Percentiles rank a stretch among this genome's conserved stretches.
These are phyloP conservation scores for Orchestes rusci DNA, from an alignment of 2,888 invertebrate species.

Conservation along the genomic window DNA sequence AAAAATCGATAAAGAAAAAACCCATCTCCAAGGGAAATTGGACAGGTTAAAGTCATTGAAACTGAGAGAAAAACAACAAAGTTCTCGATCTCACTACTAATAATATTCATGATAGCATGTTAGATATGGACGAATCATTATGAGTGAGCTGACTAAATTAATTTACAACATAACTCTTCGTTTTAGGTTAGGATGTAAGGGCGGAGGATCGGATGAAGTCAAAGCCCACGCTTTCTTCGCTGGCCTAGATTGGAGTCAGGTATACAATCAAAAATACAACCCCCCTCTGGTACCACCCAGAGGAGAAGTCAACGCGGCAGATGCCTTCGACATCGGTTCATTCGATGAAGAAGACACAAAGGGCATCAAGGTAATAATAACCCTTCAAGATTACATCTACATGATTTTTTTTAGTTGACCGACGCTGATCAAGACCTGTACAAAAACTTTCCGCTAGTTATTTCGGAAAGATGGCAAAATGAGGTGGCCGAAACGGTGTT, in stretches of 20 bases:
- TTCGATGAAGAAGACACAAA: slow-evolving; percentile 99
- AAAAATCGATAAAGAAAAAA: too few species aligned
- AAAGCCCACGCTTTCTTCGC: slow-evolving; percentile 97
- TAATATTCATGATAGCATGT: too few species aligned
- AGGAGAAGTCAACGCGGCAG: slow-evolving; percentile 99
- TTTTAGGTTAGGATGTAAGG: slow-evolving; percentile 22
- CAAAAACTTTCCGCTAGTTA: slow-evolving; percentile 96
- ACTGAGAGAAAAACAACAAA: too few species aligned
- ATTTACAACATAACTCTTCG: too few species aligned
- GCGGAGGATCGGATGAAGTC: slow-evolving; percentile 77
- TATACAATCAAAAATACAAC: slow-evolving; percentile 96
- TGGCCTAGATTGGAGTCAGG: slow-evolving; percentile 99
- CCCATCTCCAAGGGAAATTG: too few species aligned
- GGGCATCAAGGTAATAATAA: slow-evolving; percentile 85
- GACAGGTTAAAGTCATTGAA: too few species aligned
- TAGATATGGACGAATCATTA: too few species aligned
- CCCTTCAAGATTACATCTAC: too few species aligned
- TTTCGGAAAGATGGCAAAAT: slow-evolving; percentile 98
- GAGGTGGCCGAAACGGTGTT: slow-evolving; percentile 99
- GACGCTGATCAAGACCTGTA: slow-evolving; percentile 97
- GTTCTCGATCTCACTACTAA: too few species aligned
- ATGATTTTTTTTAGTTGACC: slow-evolving; percentile 58
- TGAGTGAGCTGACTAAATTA: too few species aligned
- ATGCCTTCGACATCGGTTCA: slow-evolving; percentile 99
- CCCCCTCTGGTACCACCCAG: slow-evolving; percentile 97